A percentile compares a stretch with the other conserved stretches of the same genome.
These are phyloP conservation scores for Zaprionus inermis DNA, from an alignment of 1,140 invertebrate genomes.

Conservation along the genomic window DNA sequence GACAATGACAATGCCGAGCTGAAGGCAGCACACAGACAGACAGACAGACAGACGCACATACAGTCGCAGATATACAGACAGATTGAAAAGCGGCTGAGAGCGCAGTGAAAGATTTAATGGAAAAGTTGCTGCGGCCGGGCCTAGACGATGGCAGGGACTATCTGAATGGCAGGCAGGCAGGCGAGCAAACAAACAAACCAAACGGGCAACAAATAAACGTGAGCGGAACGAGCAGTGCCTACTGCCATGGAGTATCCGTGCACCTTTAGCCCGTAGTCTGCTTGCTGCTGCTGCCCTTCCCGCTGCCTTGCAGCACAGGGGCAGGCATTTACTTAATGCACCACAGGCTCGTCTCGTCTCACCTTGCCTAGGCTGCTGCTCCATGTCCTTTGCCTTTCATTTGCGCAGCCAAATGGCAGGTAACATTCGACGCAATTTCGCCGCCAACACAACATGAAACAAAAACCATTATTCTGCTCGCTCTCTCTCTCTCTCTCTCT, in stretches of 20 bases:
- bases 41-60: slow-evolving; percentile 21
- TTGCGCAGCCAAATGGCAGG: slow-evolving; percentile 73
- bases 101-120: slow-evolving; percentile 71
- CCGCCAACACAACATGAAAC: slow-evolving; percentile 63
- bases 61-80: slow-evolving; percentile 25
- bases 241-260: slow-evolving; percentile 5
- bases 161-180: slow-evolving; percentile 31
- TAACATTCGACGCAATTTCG: slow-evolving; percentile 80
- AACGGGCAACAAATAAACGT: slow-evolving; percentile 75
- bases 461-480: slow-evolving; percentile 22
- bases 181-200: slow-evolving; percentile 58
- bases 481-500: not conserved
- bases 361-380: not conserved
- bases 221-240: slow-evolving; percentile 15
- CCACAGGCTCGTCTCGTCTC: slow-evolving; percentile 18
- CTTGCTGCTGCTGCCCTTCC: slow-evolving; percentile 17
- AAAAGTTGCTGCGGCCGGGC: slow-evolving; percentile 63
- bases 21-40: slow-evolving; percentile 53
- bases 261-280: slow-evolving; percentile 33
- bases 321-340: slow-evolving; percentile 74
- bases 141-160: slow-evolving; percentile 9
- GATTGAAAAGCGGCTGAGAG: slow-evolving; percentile 19
- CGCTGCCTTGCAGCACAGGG: slow-evolving; percentile 52
- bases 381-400: slow-evolving; percentile 9
- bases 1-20: slow-evolving; percentile 68